phyloP scores from a whole-genome alignment of 2,888 invertebrate species.

The Lumbricus terrestris region DNA sequence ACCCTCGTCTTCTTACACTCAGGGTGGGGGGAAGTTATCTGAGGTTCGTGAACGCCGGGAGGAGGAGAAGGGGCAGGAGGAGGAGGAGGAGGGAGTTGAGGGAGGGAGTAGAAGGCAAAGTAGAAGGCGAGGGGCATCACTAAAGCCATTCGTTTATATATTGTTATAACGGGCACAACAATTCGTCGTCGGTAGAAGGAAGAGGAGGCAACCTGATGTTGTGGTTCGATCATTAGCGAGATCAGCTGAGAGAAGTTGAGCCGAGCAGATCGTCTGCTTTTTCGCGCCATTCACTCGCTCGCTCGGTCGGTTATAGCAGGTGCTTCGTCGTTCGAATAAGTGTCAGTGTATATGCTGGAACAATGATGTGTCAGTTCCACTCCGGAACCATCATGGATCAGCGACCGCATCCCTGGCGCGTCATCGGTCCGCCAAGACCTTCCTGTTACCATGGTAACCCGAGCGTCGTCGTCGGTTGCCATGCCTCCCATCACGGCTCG shows the following conservation, averaged over 20 bases:
- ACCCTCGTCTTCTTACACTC: not conserved
- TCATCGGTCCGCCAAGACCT: not conserved
- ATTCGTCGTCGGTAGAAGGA: not conserved
- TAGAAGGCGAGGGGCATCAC: not conserved
- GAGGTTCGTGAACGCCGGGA: not conserved
- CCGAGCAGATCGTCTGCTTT: not conserved
- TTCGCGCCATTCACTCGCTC: not conserved
- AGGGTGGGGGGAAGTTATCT: not conserved
- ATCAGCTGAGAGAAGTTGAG: not conserved
- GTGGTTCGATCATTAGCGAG: not conserved
- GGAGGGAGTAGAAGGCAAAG: not conserved
- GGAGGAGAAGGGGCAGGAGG: not conserved
- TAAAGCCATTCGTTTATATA: not conserved
- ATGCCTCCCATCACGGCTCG: not conserved
- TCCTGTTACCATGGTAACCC: not conserved
- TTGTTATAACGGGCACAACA: not conserved
- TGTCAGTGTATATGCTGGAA: not conserved
- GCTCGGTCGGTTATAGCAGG: not conserved
- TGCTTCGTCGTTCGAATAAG: not conserved
- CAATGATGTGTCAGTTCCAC: constrained; percentile 17
- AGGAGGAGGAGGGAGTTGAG: not conserved
- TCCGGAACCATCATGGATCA: not conserved
- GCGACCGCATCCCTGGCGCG: not conserved
- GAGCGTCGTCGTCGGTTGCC: not conserved
- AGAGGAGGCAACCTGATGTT: not conserved